Conservation (phyloP, 2,113 vertebrate species). For the Bos javanicus region DNA sequence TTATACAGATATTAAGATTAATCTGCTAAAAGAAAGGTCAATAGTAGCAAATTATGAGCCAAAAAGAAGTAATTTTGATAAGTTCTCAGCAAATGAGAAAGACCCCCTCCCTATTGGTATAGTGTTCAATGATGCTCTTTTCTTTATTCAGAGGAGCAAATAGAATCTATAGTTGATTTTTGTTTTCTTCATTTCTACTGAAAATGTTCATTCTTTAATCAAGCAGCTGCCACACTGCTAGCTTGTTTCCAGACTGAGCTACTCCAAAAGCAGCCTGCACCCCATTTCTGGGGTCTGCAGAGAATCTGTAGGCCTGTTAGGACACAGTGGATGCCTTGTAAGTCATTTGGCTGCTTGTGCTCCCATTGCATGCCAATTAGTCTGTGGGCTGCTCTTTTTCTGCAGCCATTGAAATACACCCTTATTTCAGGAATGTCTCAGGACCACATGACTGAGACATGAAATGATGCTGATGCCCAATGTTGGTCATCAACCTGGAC, state of each 20-base stretch:
- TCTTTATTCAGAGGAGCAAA: neutral
- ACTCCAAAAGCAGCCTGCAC: neutral
- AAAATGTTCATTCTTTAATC: neutral
- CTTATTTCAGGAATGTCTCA: neutral
- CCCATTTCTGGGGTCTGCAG: neutral
- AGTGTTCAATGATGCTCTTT: neutral
- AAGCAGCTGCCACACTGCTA: neutral
- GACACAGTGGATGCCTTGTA: neutral
- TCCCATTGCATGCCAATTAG: neutral
- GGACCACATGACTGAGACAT: neutral
- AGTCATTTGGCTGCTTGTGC: neutral
- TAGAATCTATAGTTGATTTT: neutral
- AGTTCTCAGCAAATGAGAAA: neutral
- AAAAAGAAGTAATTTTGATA: neutral
- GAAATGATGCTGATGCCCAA: neutral
- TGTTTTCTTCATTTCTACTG: neutral
- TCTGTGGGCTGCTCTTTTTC: neutral
- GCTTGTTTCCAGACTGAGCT: neutral
- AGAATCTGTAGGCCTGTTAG: neutral
- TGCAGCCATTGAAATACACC: neutral
- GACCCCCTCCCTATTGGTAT: neutral
- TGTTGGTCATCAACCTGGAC: neutral
- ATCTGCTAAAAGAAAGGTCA: neutral
- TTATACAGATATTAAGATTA: neutral
- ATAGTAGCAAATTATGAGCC: neutral